Base-by-base conservation (phyloP, 2,888 invertebrate species). In the Meloe dianella region DNA sequence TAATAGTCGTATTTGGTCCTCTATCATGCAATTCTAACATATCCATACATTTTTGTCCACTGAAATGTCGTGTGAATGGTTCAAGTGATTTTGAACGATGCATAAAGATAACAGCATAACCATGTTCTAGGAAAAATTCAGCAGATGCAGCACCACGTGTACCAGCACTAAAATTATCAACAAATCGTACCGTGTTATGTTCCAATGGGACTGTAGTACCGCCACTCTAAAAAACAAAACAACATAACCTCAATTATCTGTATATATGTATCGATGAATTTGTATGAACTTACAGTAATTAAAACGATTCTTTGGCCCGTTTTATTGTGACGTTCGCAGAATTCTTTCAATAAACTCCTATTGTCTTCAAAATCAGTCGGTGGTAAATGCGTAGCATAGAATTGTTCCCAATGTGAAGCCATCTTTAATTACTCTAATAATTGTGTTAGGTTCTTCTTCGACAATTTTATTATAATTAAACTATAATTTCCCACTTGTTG, bases 81-180 rank as follows among this genome's bases (percentile, higher is more conserved):
- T 95, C 93, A 65, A 97, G 83, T 0, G 96, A 95, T 82, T 97
- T 95, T 74, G 90, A 87, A 41, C 98, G 89, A 84, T 96, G 90
- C 87, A 99, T 89, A 85, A 98, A 98, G 80, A 99, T 93, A 62
- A 98, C 98, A 47, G 93, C 92, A 84, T 97, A 98, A 51, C 90
- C 92, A 71, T 88, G 85, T 73, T 93, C 90, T 51, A 98, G 87
- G 85, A 99, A 98, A 82, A 97, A 94, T 87, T 99, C 99, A 0
- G 98, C 92, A 0, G 98, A 98, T 0, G 95, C 90, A 0, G 98
- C 91, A 24, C 99, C 99, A 72, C 98, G 88, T 0, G 93, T 96
- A 57, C 99, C 99, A 20, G 96, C 95, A 83, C 98, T 98, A 85
- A 99, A 99, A 86, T 99, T 99, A 84, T 99, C 99, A 64, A 99